These are phyloP conservation scores for Pollimyrus isidori DNA, from an alignment of 2,113 vertebrate genomes.

Conservation along the genomic window DNA sequence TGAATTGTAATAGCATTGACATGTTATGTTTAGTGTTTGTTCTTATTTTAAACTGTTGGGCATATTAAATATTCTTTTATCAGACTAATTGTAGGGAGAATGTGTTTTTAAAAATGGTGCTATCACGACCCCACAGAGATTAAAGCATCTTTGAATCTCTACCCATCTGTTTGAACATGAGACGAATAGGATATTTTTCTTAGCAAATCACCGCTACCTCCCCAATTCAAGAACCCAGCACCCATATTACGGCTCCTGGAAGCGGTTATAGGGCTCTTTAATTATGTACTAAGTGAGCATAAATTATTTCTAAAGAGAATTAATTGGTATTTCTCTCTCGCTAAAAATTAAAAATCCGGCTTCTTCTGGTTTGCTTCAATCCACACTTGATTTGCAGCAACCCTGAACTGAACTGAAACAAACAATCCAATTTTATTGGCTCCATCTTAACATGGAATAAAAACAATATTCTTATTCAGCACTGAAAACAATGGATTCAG, in stretches of 20 bases:
- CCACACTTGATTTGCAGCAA: conserved; percentile 23
- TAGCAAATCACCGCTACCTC: background rate
- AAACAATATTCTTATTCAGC: background rate
- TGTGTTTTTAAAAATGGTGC: background rate
- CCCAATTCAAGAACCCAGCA: background rate
- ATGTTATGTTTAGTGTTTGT: background rate
- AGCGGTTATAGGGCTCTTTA: conserved; percentile 34
- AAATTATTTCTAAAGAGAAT: conserved; percentile 52
- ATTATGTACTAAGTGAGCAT: conserved; percentile 52
- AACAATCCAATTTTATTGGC: background rate
- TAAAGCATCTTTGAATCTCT: background rate
- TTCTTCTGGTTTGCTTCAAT: background rate
- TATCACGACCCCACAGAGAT: background rate
- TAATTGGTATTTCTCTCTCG: conserved; percentile 2
- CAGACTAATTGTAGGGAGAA: background rate
- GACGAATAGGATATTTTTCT: background rate
- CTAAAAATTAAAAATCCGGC: background rate
- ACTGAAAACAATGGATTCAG: background rate
- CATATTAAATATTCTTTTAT: background rate
- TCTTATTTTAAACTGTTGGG: background rate
- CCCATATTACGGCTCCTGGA: conserved; percentile 16
- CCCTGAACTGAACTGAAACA: background rate
- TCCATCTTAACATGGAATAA: background rate
- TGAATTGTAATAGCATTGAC: background rate
- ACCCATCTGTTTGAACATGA: background rate